Evolutionary conservation across 2,888 invertebrate species (phyloP).

Genomic region (Mechanitis mazaeus): DNA sequence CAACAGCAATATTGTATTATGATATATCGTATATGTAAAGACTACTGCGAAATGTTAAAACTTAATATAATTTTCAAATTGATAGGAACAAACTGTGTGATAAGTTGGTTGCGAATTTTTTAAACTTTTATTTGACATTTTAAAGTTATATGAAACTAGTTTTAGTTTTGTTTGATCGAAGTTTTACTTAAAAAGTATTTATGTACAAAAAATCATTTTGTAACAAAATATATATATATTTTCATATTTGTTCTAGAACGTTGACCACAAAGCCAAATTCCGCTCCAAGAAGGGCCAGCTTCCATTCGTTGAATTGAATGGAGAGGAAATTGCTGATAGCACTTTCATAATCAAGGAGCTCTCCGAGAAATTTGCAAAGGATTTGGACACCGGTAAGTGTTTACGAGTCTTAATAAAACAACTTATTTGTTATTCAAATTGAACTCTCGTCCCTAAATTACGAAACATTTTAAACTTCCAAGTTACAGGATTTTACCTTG

Average conservation of each 20-base stretch:
- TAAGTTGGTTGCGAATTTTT: not conserved
- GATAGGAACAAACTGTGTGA: not conserved
- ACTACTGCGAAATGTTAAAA: no score
- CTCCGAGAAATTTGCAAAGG: conserved; percentile 87
- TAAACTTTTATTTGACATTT: not conserved
- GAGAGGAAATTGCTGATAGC: conserved; percentile 95
- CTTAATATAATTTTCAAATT: no score
- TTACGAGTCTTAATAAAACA: not conserved
- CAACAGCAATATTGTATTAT: no score
- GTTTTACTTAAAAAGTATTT: not conserved
- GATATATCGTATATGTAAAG: no score
- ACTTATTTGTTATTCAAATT: no score
- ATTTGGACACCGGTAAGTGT: conserved; percentile 82
- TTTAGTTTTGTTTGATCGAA: not conserved
- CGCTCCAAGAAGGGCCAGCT: conserved; percentile 95
- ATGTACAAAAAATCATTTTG: no score
- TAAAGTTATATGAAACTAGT: no score
- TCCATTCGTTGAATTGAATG: conserved; percentile 96
- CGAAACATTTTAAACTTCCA: no score
- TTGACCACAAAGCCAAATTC: conserved; percentile 95
- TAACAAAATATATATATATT: not conserved
- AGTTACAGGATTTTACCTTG: no score
- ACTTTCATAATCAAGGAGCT: conserved; percentile 93
- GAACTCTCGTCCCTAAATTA: no score
- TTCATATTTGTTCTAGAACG: conserved; percentile 82